Evolutionary conservation across 2,797 vertebrate genomes (phyloP).

Genomic region (Cynopterus sphinx): DNA sequence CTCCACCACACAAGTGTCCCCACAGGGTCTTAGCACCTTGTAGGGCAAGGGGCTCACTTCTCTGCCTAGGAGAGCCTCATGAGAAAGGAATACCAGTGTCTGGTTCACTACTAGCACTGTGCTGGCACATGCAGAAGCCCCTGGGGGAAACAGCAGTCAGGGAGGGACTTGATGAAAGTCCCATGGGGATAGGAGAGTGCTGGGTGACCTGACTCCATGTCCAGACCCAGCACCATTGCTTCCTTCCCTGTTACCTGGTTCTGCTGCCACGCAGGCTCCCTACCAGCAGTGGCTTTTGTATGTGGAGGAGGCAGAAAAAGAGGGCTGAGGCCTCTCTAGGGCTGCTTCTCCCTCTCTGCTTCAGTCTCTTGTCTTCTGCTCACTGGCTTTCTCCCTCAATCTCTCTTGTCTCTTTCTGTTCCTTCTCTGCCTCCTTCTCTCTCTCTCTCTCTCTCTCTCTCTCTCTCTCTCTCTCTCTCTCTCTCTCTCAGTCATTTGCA

Average conservation of each 20-base stretch:
- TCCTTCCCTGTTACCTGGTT: background rate
- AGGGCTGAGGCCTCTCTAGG: background rate
- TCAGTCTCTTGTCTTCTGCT: background rate
- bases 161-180: background rate
- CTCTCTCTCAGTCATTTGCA: conserved; percentile 80
- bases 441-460: no score
- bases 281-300: background rate
- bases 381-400: background rate
- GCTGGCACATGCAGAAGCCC: background rate
- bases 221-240: background rate
- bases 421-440: conserved; percentile 67
- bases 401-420: conserved; percentile 63
- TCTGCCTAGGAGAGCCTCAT: background rate
- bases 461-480: conserved; percentile 71
- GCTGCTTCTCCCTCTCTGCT: background rate
- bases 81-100: background rate
- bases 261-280: background rate
- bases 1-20: no score
- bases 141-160: background rate
- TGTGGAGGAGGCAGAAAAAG: background rate
- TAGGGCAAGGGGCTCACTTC: background rate
- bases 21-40: background rate
- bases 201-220: background rate
- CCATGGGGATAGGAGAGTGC: background rate
- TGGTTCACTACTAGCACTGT: background rate